A percentile compares a stretch with the other conserved stretches of the same genome.
Conservation (phyloP, 1,140 invertebrate genomes). For the Amphibalanus amphitrite region DNA sequence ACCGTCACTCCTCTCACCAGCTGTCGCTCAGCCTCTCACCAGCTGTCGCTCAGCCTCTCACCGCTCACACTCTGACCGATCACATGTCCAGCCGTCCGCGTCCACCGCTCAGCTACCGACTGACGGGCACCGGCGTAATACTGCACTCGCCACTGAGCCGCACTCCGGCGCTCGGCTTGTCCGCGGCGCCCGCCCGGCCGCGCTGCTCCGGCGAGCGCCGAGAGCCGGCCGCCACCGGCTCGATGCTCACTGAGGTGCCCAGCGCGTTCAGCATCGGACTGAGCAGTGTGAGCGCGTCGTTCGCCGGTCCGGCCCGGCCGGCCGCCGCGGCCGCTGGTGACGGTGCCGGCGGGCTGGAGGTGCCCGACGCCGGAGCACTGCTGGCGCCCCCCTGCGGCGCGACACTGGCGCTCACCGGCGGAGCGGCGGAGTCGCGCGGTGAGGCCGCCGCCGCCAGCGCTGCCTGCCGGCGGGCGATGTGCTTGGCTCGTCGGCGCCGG, state of each 20-base stretch:
- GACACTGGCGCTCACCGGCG: too few relatives aligned
- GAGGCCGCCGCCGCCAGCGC: background rate
- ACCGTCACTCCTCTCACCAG: too few relatives aligned
- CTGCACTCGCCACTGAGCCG: constrained; percentile 34
- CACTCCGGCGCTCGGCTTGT: constrained; percentile 60
- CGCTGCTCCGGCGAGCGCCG: constrained; percentile 6
- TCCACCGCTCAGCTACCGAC: constrained; percentile 78
- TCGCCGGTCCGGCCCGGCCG: background rate
- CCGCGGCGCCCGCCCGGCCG: constrained; percentile 3
- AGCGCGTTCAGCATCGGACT: background rate
- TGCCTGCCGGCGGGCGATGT: background rate
- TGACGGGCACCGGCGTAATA: constrained; percentile 76
- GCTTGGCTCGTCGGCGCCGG: constrained; percentile 89
- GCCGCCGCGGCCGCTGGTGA: too few relatives aligned
- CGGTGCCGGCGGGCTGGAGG: constrained; percentile 30
- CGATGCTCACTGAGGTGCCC: background rate
- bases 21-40: too few relatives aligned
- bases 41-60: too few relatives aligned
- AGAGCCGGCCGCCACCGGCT: background rate
- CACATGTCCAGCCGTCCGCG: constrained; percentile 48
- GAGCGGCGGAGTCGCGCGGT: background rate
- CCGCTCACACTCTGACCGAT: too few relatives aligned
- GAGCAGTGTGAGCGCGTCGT: constrained; percentile 8
- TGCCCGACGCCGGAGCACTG: too few relatives aligned
- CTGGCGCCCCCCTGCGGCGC: too few relatives aligned